A percentile compares a stretch with the other conserved stretches of the same genome.
Conservation (phyloP, 2,113 vertebrate species). For the Pipa parva region DNA sequence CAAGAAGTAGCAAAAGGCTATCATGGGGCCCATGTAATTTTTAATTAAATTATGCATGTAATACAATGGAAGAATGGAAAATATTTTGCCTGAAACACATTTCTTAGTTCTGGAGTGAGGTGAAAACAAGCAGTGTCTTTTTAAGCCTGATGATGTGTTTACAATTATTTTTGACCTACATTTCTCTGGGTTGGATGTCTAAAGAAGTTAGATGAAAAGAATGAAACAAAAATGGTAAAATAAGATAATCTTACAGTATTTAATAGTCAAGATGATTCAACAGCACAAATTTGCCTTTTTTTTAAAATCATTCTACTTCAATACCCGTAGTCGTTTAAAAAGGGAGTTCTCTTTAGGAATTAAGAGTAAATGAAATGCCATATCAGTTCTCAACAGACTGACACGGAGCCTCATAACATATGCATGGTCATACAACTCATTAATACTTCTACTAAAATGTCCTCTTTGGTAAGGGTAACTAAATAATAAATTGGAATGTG, state of each 20-base stretch:
- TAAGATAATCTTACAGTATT: conserved; percentile 5
- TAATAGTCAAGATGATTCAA: conserved; percentile 1
- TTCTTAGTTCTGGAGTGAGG: too few relatives aligned
- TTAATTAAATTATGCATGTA: too few relatives aligned
- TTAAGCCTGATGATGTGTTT: too few relatives aligned
- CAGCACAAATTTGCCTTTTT: conserved; percentile 21
- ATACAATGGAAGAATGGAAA: too few relatives aligned
- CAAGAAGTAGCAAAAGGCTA: too few relatives aligned
- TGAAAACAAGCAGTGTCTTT: too few relatives aligned
- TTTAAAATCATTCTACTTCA: conserved; percentile 34
- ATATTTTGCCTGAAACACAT: too few relatives aligned
- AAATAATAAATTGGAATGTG: conserved; percentile 20
- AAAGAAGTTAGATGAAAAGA: neutral
- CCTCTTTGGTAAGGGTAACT: neutral
- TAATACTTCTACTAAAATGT: conserved; percentile 3
- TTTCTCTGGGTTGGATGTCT: neutral
- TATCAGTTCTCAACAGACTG: conserved; percentile 28
- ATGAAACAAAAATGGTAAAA: neutral
- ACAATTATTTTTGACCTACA: neutral
- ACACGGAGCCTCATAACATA: conserved; percentile 14
- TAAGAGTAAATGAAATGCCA: conserved; percentile 22
- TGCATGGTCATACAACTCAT: conserved; percentile 29
- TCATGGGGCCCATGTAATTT: too few relatives aligned
- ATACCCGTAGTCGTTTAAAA: conserved; percentile 23
- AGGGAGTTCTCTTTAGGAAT: conserved; percentile 13